These are phyloP conservation scores for Protobothrops mucrosquamatus DNA, from an alignment of 2,113 vertebrate genomes.

Conservation along the genomic window DNA sequence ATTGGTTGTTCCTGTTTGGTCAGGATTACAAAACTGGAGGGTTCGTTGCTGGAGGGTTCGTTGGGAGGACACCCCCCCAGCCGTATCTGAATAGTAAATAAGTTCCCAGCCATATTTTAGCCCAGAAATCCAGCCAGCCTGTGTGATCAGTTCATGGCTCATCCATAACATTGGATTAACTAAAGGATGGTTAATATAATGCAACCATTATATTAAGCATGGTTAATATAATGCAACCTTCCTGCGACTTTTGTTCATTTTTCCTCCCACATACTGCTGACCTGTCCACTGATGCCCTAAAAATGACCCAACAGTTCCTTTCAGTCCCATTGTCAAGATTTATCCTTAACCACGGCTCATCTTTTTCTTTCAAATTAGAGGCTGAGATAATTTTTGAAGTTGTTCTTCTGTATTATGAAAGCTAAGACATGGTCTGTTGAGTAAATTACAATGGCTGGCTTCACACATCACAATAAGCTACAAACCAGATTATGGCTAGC, in stretches of 20 bases:
- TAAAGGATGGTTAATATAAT: not conserved
- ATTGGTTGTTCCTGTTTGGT: not conserved
- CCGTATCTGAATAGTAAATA: not conserved
- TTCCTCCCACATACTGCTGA: not conserved
- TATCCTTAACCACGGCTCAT: not conserved
- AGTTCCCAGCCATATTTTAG: not conserved
- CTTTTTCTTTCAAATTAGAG: not conserved
- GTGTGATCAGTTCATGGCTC: not conserved
- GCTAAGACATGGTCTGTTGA: not conserved
- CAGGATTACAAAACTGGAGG: not conserved
- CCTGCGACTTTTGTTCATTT: not conserved
- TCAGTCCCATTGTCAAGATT: not conserved
- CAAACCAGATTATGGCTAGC: not conserved
- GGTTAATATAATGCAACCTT: not conserved
- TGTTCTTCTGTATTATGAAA: not conserved
- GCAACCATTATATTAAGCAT: no score
- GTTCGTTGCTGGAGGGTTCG: not conserved
- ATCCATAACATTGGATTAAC: not conserved
- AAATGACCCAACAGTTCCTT: not conserved
- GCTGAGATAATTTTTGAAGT: not conserved
- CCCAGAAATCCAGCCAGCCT: not conserved
- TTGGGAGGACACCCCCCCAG: not conserved
- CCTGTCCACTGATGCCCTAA: not conserved
- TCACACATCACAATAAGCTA: not conserved
- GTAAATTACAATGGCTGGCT: not conserved